Evolutionary conservation across 2,888 invertebrate genomes (phyloP).

Genomic region (Anagyrus pseudococci): DNA sequence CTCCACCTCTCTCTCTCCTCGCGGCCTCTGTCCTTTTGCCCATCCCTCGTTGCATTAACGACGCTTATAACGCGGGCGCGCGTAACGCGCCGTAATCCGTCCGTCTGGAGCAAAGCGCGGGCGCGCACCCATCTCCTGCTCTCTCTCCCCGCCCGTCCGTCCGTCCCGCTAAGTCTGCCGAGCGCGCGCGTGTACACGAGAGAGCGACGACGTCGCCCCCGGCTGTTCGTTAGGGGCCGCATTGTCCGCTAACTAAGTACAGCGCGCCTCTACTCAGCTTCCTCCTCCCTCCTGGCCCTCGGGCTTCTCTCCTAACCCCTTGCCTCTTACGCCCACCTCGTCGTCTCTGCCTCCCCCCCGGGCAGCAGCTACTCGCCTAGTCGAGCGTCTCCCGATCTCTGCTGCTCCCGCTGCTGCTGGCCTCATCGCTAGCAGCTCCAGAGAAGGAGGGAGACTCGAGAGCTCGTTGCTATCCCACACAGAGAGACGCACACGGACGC

Average conservation of each 20-base stretch:
- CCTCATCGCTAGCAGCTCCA: not conserved
- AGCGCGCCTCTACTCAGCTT: slow-evolving; percentile 43
- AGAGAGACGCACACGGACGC: too few species aligned
- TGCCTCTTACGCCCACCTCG: not conserved
- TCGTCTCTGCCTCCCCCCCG: not conserved
- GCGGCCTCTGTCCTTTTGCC: slow-evolving; percentile 1
- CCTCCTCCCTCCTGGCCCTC: slow-evolving; percentile 23
- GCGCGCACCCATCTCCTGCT: too few species aligned
- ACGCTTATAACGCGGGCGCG: slow-evolving; percentile 30
- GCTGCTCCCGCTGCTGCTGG: not conserved
- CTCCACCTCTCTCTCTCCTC: not conserved
- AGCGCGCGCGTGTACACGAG: not conserved
- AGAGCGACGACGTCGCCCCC: slow-evolving; percentile 47
- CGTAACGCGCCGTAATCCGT: slow-evolving; percentile 14
- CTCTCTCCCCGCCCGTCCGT: not conserved
- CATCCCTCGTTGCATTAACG: slow-evolving; percentile 27
- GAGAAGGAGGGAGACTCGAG: not conserved
- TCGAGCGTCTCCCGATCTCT: slow-evolving; percentile 4
- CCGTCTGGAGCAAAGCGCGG: too few species aligned
- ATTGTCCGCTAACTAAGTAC: slow-evolving; percentile 63
- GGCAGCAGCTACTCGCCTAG: slow-evolving; percentile 3
- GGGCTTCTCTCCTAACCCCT: slow-evolving; percentile 1
- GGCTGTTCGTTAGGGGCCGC: slow-evolving; percentile 62
- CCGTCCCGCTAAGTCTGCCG: not conserved
- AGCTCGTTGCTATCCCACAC: too few species aligned